phyloP scores from a whole-genome alignment of 1,140 invertebrate genomes.

The Drosophila nebulosa region DNA sequence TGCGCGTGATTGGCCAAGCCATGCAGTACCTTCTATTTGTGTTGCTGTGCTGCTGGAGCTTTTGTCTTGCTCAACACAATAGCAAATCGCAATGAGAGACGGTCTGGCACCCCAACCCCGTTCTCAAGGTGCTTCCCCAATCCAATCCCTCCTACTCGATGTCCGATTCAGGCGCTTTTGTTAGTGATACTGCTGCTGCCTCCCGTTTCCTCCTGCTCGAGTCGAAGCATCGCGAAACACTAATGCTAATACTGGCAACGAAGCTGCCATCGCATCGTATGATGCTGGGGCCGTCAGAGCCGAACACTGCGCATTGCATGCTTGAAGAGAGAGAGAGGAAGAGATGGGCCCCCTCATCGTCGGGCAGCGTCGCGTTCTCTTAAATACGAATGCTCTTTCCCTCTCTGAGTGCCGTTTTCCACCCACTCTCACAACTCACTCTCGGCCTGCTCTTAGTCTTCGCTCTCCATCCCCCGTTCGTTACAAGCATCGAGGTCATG shows the following conservation, averaged over 20 bases:
- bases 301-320: neutral
- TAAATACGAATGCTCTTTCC: constrained; percentile 1
- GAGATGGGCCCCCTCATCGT: neutral
- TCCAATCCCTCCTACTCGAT: neutral
- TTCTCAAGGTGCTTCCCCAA: neutral
- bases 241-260: constrained; percentile 21
- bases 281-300: neutral
- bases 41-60: neutral
- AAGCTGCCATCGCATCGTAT: constrained; percentile 4
- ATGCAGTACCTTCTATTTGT: neutral
- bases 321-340: constrained; percentile 1
- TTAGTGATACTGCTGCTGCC: constrained; percentile 5
- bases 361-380: constrained; percentile 12
- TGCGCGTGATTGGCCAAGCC: constrained; percentile 50
- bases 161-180: constrained; percentile 8
- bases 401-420: neutral
- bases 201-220: constrained; percentile 24
- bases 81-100: constrained; percentile 31
- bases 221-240: constrained; percentile 45
- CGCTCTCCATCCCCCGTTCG: neutral
- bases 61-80: constrained; percentile 47
- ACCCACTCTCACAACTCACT: constrained; percentile 14
- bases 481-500: constrained; percentile 14
- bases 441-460: neutral
- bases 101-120: constrained; percentile 14